Percentiles rank a stretch among this genome's conserved stretches.
These are phyloP conservation scores for Andricus quercusramuli DNA, from an alignment of 2,888 invertebrate genomes.

Conservation along the genomic window DNA sequence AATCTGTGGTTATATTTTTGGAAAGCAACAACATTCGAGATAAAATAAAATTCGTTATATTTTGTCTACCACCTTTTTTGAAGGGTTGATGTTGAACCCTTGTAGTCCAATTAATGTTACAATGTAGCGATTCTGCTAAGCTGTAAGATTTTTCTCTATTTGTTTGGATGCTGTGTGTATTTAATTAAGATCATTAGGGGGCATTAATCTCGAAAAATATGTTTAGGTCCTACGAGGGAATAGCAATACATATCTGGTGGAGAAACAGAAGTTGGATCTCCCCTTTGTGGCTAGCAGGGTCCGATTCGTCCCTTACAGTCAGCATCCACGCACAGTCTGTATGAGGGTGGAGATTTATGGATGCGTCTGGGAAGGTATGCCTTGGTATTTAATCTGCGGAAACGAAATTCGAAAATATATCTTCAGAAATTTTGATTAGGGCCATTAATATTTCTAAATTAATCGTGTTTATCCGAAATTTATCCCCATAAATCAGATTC, in stretches of 20 bases:
- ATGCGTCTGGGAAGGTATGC: constrained; percentile 88
- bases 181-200: constrained; percentile 19
- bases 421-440: constrained; percentile 24
- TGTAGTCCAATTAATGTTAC: constrained; percentile 3
- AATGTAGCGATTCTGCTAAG: background rate
- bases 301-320: constrained; percentile 92
- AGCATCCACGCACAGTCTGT: constrained; percentile 92
- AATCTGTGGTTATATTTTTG: background rate
- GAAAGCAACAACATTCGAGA: background rate
- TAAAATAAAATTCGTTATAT: background rate
- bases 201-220: constrained; percentile 38
- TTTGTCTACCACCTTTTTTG: background rate
- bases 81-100: constrained; percentile 3
- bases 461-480: background rate
- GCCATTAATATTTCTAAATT: constrained; percentile 35
- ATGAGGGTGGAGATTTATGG: constrained; percentile 96
- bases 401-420: constrained; percentile 39
- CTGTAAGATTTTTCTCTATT: constrained; percentile 14
- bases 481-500: constrained; percentile 14
- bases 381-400: constrained; percentile 39
- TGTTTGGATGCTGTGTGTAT: constrained; percentile 34
- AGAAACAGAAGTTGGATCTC: constrained; percentile 86
- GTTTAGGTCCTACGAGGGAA: constrained; percentile 87
- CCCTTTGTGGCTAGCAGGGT: constrained; percentile 93
- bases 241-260: constrained; percentile 87